phyloP scores from a whole-genome alignment of 2,888 invertebrate species.

The Plagodis dolabraria region DNA sequence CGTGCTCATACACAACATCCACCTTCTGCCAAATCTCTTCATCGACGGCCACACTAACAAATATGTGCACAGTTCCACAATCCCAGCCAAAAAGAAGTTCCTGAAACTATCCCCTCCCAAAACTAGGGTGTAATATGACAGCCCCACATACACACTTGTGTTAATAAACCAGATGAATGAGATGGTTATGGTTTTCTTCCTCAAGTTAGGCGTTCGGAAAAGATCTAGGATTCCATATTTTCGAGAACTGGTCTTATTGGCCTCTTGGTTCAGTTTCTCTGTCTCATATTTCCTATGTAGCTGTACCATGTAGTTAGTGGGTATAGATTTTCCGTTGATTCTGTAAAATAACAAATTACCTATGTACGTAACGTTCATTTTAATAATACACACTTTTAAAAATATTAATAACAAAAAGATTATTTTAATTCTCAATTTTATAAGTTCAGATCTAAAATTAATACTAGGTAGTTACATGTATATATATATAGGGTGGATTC shows the following conservation, averaged over 20 bases:
- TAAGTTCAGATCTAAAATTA: too few species aligned
- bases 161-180: constrained; percentile 96
- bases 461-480: too few species aligned
- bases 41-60: constrained; percentile 92
- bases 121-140: constrained; percentile 93
- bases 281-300: constrained; percentile 84
- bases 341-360: constrained; percentile 53
- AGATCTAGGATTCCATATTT: constrained; percentile 89
- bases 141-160: constrained; percentile 92
- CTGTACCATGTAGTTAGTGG: constrained; percentile 87
- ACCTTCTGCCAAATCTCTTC: constrained; percentile 89
- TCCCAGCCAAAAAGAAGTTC: constrained; percentile 93
- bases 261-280: constrained; percentile 71
- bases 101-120: constrained; percentile 93
- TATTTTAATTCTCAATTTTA: too few species aligned
- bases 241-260: constrained; percentile 70
- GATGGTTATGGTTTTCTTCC: constrained; percentile 92
- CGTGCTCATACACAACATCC: constrained; percentile 93
- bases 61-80: constrained; percentile 93
- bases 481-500: too few species aligned
- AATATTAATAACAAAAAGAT: too few species aligned
- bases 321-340: constrained; percentile 88
- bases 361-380: too few species aligned
- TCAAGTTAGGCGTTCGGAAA: constrained; percentile 89
- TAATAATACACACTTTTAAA: too few species aligned